Conservation (phyloP, 2,113 vertebrate genomes). For the Entelurus aequoreus region DNA sequence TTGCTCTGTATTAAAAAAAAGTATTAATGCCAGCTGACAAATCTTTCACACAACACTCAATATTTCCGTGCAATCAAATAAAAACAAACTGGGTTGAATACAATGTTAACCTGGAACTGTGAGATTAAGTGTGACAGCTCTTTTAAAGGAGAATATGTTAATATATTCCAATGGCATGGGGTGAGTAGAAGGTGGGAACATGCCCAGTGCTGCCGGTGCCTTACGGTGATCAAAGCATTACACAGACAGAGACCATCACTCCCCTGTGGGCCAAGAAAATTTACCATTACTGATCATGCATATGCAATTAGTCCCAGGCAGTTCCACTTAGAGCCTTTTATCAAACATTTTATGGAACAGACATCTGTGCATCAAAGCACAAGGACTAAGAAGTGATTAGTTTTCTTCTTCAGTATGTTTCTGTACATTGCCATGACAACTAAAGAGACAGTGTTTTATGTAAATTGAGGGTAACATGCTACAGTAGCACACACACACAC, state of each 20-base stretch:
- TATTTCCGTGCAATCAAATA: slow-evolving; percentile 16
- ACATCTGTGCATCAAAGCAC: slow-evolving; percentile 22
- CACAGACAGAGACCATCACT: slow-evolving; percentile 37
- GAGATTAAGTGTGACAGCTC: slow-evolving; percentile 30
- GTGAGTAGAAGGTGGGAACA: slow-evolving; percentile 43
- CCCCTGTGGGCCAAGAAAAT: slow-evolving; percentile 48
- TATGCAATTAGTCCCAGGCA: slow-evolving; percentile 43
- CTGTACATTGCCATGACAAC: too few species aligned
- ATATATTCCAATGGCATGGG: slow-evolving; percentile 40
- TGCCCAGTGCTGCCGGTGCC: slow-evolving; percentile 45
- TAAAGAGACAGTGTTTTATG: too few species aligned
- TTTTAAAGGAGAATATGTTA: slow-evolving; percentile 42
- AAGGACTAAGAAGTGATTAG: slow-evolving; percentile 2
- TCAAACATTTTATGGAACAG: slow-evolving; percentile 43
- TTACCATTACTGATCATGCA: slow-evolving; percentile 44
- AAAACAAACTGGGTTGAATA: slow-evolving; percentile 39
- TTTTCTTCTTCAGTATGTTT: too few species aligned
- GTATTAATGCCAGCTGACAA: slow-evolving; percentile 22
- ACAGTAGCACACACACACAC: too few species aligned
- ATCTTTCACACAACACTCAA: slow-evolving; percentile 26
- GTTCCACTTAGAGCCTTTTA: slow-evolving; percentile 39
- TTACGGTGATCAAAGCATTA: slow-evolving; percentile 56
- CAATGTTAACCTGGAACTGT: slow-evolving; percentile 32
- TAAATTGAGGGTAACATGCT: too few species aligned
- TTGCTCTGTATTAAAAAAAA: slow-evolving; percentile 8